Percentiles rank a stretch among this genome's conserved stretches.
phyloP scores from a whole-genome alignment of 2,797 vertebrate species.

The Malacoraja senta region DNA sequence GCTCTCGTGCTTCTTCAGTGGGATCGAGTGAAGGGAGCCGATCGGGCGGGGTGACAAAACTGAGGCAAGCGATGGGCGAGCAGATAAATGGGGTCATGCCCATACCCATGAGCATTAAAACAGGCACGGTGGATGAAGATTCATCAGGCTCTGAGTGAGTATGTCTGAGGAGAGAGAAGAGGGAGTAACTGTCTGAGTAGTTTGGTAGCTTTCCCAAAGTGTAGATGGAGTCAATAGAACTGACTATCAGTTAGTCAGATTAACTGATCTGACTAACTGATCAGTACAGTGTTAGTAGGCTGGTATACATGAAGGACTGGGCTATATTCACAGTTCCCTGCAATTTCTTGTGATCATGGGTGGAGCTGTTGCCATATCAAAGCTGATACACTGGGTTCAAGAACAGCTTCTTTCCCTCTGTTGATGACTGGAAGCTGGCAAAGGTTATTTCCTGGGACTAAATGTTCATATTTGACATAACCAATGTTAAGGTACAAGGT shows the following conservation, averaged over 20 bases:
- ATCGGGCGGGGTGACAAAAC: slow-evolving; percentile 44
- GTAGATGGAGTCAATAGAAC: too few relatives aligned
- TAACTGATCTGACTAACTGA: too few relatives aligned
- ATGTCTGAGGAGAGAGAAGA: not conserved
- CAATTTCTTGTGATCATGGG: too few relatives aligned
- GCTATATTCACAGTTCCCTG: too few relatives aligned
- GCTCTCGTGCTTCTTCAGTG: slow-evolving; percentile 62
- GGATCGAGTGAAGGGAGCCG: slow-evolving; percentile 60
- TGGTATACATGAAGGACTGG: too few relatives aligned
- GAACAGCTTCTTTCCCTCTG: too few relatives aligned
- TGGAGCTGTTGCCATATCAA: too few relatives aligned
- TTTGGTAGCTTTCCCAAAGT: too few relatives aligned
- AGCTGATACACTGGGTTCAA: too few relatives aligned
- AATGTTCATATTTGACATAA: not conserved
- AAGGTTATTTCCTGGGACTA: not conserved
- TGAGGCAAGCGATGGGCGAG: slow-evolving; percentile 61
- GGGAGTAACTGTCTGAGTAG: too few relatives aligned
- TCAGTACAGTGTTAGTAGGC: too few relatives aligned
- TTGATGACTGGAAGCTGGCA: not conserved
- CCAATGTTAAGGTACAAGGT: not conserved
- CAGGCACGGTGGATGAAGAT: slow-evolving; percentile 76
- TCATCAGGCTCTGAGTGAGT: slow-evolving; percentile 95
- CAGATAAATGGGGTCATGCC: slow-evolving; percentile 68
- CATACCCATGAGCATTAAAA: slow-evolving; percentile 75
- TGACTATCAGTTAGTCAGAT: too few relatives aligned